phyloP scores from a whole-genome alignment of 2,797 vertebrate species.

The Poeciliopsis gracilis region DNA sequence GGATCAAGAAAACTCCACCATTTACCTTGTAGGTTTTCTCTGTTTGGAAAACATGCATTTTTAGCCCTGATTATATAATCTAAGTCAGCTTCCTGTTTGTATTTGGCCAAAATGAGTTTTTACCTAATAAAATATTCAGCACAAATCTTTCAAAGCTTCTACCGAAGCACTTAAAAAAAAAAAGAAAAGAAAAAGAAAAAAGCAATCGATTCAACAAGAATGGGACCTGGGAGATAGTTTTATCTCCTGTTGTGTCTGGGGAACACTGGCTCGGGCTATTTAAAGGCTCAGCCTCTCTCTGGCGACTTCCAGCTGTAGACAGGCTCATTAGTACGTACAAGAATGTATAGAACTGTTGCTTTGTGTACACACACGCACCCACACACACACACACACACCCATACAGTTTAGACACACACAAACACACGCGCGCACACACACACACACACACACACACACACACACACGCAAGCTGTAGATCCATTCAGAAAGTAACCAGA shows the following conservation, averaged over 20 bases:
- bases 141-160: background rate
- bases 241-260: slow-evolving; percentile 45
- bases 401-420: background rate
- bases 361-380: background rate
- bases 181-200: background rate
- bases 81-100: background rate
- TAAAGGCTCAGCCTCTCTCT: slow-evolving; percentile 47
- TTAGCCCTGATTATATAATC: background rate
- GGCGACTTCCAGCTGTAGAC: slow-evolving; percentile 46
- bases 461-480: slow-evolving; percentile 12
- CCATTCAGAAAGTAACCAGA: slow-evolving; percentile 25
- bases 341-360: slow-evolving; percentile 41
- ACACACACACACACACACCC: background rate
- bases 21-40: background rate
- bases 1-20: background rate
- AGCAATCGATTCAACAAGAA: slow-evolving; percentile 50
- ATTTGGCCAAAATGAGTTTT: background rate
- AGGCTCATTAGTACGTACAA: slow-evolving; percentile 53
- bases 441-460: background rate
- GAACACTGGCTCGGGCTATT: slow-evolving; percentile 57
- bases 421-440: background rate
- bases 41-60: background rate
- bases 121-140: background rate
- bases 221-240: slow-evolving; percentile 51
- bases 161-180: background rate